Evolutionary conservation across 2,113 vertebrate genomes (phyloP).

Genomic region (Corythaixoides concolor): DNA sequence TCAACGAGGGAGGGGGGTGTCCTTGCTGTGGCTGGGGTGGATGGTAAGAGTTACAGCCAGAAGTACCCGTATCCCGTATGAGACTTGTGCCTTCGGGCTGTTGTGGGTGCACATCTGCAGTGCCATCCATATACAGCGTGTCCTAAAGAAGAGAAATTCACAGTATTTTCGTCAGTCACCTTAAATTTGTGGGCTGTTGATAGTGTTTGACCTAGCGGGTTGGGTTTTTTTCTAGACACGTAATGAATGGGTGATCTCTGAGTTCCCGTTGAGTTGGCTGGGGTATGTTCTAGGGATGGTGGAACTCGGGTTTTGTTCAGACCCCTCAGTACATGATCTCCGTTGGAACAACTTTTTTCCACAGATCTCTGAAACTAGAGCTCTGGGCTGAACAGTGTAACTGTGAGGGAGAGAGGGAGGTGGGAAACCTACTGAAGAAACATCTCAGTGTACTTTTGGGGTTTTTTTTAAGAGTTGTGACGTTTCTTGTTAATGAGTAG

Average conservation of each 20-base stretch:
- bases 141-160: not conserved
- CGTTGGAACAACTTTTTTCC: not conserved
- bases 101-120: not conserved
- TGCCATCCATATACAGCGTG: fast-evolving
- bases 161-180: not conserved
- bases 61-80: fast-evolving
- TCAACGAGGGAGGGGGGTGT: not conserved
- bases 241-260: not conserved
- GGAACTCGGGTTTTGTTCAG: not conserved
- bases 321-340: not conserved
- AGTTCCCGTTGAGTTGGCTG: not conserved
- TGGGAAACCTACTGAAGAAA: not conserved
- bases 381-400: not conserved
- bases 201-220: not conserved
- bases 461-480: not conserved
- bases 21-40: no score
- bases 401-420: not conserved
- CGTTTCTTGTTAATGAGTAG: not conserved
- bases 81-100: not conserved
- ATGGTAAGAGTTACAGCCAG: not conserved
- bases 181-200: not conserved
- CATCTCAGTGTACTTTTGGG: fast-evolving
- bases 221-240: fast-evolving
- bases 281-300: fast-evolving
- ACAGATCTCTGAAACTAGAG: not conserved